These are phyloP conservation scores for Periparus ater DNA, from an alignment of 2,797 vertebrate genomes.

Conservation along the genomic window DNA sequence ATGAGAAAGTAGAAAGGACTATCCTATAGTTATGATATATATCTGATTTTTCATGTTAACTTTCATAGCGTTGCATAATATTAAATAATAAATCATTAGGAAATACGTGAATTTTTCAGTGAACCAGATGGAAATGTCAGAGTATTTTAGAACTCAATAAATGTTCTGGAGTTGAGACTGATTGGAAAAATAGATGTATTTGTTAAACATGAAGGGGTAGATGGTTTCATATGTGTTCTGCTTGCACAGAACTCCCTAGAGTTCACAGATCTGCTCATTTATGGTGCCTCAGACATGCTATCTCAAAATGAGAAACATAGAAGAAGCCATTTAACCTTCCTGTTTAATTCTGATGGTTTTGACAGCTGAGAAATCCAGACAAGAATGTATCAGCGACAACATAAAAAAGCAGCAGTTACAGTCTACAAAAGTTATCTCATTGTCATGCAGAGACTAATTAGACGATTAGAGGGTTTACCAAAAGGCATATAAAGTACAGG, in stretches of 20 bases:
- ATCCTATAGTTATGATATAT: neutral
- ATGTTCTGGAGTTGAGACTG: neutral
- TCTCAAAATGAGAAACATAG: neutral
- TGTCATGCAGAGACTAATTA: slow-evolving; percentile 8
- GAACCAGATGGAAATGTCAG: neutral
- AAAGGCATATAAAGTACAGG: neutral
- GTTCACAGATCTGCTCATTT: neutral
- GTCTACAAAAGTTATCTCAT: neutral
- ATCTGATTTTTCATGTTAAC: neutral
- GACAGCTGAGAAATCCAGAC: neutral
- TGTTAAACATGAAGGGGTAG: neutral
- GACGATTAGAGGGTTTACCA: neutral
- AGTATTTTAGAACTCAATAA: neutral
- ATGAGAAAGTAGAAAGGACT: neutral
- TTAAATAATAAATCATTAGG: neutral
- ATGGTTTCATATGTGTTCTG: neutral
- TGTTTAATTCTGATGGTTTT: neutral
- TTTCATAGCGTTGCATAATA: neutral
- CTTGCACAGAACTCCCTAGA: neutral
- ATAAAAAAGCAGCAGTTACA: neutral
- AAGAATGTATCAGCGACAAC: neutral
- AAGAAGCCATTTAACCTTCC: neutral
- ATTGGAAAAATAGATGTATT: neutral
- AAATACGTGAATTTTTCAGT: neutral
- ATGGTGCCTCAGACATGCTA: neutral